phyloP scores from a whole-genome alignment of 2,888 invertebrate species.

The Caenorhabditis sulstoni region DNA sequence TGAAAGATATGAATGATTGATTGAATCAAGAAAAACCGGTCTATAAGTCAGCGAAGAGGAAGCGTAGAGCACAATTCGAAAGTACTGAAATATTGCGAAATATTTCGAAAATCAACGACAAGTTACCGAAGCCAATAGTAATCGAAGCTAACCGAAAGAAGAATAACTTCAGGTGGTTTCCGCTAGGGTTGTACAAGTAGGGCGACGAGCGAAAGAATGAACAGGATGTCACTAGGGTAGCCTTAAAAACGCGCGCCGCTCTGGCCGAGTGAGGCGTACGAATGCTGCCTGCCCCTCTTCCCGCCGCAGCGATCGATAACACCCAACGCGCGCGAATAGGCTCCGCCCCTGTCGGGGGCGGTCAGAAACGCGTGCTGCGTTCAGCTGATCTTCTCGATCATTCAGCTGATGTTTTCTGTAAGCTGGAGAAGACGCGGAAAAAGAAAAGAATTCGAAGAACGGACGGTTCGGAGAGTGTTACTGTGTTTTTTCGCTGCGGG shows the following conservation, averaged over 20 bases:
- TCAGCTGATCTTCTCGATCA: constrained; percentile 44
- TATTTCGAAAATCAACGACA: constrained; percentile 30
- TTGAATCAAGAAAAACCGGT: background rate
- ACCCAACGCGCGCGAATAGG: constrained; percentile 26
- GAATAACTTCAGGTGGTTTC: no score
- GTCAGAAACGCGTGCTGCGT: constrained; percentile 15
- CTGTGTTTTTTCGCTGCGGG: background rate
- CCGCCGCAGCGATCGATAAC: constrained; percentile 32
- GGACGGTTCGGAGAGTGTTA: background rate
- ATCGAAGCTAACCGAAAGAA: no score
- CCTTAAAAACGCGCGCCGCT: constrained; percentile 5
- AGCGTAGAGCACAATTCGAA: background rate
- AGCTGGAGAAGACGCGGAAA: background rate
- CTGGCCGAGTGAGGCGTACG: constrained; percentile 44
- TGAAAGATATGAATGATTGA: constrained; percentile 16
- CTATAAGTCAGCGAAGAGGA: no score
- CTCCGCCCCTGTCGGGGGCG: constrained; percentile 23
- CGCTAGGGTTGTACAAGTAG: no score
- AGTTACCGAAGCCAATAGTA: background rate
- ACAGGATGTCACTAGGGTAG: background rate
- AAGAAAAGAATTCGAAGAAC: background rate
- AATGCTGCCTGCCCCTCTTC: constrained; percentile 26
- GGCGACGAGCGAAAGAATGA: constrained; percentile 1
- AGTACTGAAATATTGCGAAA: constrained; percentile 29
- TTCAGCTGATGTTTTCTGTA: background rate